Evolutionary conservation across 2,113 vertebrate genomes (phyloP).

Genomic region (Puffinus mauretanicus): DNA sequence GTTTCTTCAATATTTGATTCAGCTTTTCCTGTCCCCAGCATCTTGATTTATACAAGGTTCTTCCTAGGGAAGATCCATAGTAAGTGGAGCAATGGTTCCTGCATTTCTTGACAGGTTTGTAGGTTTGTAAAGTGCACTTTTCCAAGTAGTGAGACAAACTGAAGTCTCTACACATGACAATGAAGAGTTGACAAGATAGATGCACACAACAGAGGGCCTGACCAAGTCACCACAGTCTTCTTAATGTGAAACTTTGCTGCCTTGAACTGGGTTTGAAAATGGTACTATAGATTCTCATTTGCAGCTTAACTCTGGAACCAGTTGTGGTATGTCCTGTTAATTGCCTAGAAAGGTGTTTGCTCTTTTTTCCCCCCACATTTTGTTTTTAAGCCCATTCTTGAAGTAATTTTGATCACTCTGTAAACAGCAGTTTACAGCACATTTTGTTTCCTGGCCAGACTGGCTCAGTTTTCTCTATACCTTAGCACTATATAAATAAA

Average conservation of each 20-base stretch:
- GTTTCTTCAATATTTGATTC: not conserved
- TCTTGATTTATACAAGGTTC: not conserved
- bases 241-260: not conserved
- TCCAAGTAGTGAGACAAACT: not conserved
- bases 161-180: not conserved
- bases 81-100: not conserved
- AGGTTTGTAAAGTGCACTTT: not conserved
- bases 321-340: not conserved
- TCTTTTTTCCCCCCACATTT: not conserved
- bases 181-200: not conserved
- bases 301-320: not conserved
- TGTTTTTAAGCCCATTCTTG: not conserved
- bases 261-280: not conserved
- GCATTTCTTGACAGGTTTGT: not conserved
- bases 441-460: not conserved
- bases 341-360: not conserved
- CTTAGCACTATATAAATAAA: not conserved
- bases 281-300: not conserved
- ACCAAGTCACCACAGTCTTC: not conserved
- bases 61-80: not conserved
- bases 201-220: not conserved
- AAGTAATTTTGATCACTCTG: not conserved
- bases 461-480: not conserved
- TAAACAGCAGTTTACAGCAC: not conserved
- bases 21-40: not conserved